phyloP scores from a whole-genome alignment of 2,113 vertebrate genomes.

The Ophthalmolycus amberensis region DNA sequence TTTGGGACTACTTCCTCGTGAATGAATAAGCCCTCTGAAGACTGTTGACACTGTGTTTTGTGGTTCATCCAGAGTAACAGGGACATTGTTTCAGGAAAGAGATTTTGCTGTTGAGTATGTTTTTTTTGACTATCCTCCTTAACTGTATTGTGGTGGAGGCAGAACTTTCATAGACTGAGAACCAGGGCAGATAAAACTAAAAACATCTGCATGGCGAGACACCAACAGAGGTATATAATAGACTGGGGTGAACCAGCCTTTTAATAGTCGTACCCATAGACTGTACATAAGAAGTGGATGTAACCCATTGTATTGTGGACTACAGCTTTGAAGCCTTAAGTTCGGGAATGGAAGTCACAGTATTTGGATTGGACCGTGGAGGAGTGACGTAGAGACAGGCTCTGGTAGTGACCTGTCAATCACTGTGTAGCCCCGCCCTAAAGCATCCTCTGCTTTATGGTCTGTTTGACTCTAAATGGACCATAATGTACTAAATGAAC shows the following conservation, averaged over 20 bases:
- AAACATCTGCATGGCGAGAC: not conserved
- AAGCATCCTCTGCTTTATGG: no score
- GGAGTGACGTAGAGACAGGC: no score
- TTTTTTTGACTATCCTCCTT: not conserved
- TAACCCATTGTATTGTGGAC: not conserved
- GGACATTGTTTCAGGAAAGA: not conserved
- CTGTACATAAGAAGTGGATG: not conserved
- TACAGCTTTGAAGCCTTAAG: not conserved
- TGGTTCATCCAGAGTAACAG: not conserved
- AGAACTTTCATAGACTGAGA: not conserved
- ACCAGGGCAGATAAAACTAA: not conserved
- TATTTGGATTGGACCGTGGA: not conserved
- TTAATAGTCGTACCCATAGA: not conserved
- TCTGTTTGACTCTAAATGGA: no score
- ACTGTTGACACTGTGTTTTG: slow-evolving; percentile 4
- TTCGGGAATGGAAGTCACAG: not conserved
- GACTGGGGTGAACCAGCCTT: not conserved
- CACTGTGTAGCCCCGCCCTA: no score
- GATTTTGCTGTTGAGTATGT: not conserved
- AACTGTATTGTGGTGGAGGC: not conserved
- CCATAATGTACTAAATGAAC: no score
- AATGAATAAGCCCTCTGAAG: slow-evolving; percentile 1
- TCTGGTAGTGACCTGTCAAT: not conserved
- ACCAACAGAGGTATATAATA: not conserved
- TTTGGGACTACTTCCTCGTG: not conserved